Evolutionary conservation across 2,113 vertebrate species (phyloP).

Genomic region (Vidua macroura): DNA sequence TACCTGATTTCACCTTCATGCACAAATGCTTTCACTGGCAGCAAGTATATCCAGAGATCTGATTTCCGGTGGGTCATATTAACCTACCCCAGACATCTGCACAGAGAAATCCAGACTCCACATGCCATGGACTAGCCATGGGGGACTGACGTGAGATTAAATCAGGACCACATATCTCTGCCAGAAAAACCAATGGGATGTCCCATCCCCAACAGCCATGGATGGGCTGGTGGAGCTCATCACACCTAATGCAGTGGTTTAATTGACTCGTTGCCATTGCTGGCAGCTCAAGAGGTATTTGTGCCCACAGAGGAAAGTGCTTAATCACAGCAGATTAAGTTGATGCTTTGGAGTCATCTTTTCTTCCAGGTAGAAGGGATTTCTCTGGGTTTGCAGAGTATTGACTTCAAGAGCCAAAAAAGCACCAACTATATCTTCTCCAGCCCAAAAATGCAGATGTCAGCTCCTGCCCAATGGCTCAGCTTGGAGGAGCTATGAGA

Average conservation of each 20-base stretch:
- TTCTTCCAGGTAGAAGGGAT: background rate
- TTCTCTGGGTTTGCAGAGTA: background rate
- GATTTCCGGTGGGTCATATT: background rate
- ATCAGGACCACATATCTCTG: background rate
- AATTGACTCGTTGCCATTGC: background rate
- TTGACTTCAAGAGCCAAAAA: background rate
- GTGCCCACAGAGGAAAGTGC: background rate
- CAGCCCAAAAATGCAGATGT: background rate
- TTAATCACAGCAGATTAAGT: background rate
- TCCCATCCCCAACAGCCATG: background rate
- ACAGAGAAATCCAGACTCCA: background rate
- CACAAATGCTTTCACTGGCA: background rate
- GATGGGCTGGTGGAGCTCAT: background rate
- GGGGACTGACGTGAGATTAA: background rate
- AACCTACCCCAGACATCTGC: background rate
- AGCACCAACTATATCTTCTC: background rate
- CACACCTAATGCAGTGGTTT: background rate
- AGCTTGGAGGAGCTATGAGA: background rate
- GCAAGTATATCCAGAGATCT: slow-evolving; percentile 8
- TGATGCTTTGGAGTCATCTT: background rate
- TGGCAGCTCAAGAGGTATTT: background rate
- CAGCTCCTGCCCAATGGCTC: background rate
- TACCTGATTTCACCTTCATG: background rate
- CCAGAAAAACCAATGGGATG: background rate
- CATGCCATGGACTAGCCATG: rapidly evolving